Base-by-base conservation (phyloP, 2,113 vertebrate species). In the Microtus pennsylvanicus region DNA sequence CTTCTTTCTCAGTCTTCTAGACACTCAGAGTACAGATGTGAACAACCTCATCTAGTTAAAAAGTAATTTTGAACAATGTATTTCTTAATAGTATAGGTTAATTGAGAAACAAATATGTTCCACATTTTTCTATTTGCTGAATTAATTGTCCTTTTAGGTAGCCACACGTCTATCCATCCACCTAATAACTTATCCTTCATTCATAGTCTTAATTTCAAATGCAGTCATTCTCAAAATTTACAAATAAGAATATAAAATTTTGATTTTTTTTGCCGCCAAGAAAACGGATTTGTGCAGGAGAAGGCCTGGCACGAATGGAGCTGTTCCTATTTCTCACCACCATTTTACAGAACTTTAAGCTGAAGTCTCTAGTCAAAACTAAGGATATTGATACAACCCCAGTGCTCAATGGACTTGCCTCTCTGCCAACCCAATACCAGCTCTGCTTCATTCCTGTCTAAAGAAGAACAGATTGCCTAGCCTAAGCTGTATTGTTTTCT, bases 291-390 rank as follows among this genome's bases (percentile, higher is more conserved):
- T 98, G 98, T 90, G 85, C 80, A 42, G 98, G 98, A 77, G 98
- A 98, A 85, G 95, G 97, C 42, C 93, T 98, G 91, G 98, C 98
- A 58, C 96, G 94, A 26, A 98, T 98, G 96, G 97, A 98, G 63
- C 0, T 98, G 76, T 98, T 98, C 88, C 38, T 98, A 65, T 97
- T 98, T 85, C 89, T 98, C 69, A 96, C 63, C 28, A 93, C 83
- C 13, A 98, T 98, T 55, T 92, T 98, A 93, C 98, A 98, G 95
- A 98, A 97, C 67, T 98, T 98, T 45, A 95, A 24, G 26, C 94
- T 98, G 91, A 98, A 98, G n/a, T 19, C 98, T 38, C 0, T 1
- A 42, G 0, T 94, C 1, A 89, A 97, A 17, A n/a, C 52, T 96
- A 21, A n/a, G 17, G 69, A 72, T 35, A 72, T n/a, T 8, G 16